Conservation (phyloP, 2,888 invertebrate species). For the Rosalia funebris region DNA sequence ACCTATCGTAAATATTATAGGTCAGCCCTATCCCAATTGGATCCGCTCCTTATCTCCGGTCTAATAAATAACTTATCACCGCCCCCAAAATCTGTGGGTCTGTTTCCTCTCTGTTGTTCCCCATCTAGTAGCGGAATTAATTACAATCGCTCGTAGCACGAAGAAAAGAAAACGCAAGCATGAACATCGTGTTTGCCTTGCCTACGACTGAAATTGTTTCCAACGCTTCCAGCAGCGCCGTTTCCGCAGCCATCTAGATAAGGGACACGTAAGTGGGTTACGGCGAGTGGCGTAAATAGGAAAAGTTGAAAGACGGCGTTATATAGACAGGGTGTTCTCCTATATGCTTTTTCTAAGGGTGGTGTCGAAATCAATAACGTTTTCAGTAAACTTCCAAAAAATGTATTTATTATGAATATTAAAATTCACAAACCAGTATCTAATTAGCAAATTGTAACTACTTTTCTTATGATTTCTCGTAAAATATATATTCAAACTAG, state of each 20-base stretch:
- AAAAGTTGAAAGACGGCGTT: background rate
- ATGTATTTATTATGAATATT: too few species aligned
- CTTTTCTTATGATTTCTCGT: too few species aligned
- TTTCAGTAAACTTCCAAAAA: too few species aligned
- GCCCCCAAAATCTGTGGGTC: background rate
- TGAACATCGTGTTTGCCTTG: slow-evolving; percentile 2
- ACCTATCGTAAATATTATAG: background rate
- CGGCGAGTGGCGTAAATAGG: background rate
- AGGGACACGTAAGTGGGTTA: background rate
- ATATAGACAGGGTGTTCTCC: background rate
- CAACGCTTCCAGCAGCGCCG: background rate
- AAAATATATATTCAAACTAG: too few species aligned
- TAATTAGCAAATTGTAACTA: too few species aligned
- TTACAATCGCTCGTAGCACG: background rate
- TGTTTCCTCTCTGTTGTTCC: slow-evolving; percentile 3
- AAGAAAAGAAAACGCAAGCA: background rate
- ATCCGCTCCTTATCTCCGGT: background rate
- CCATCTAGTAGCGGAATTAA: background rate
- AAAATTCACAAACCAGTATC: too few species aligned
- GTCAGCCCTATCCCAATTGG: background rate
- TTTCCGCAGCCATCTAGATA: background rate
- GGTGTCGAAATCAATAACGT: background rate
- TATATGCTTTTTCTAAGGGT: background rate
- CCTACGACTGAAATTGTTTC: background rate
- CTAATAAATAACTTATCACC: background rate